phyloP scores from a whole-genome alignment of 92 coral and sea anemone species.

The Heliopora coerulea region DNA sequence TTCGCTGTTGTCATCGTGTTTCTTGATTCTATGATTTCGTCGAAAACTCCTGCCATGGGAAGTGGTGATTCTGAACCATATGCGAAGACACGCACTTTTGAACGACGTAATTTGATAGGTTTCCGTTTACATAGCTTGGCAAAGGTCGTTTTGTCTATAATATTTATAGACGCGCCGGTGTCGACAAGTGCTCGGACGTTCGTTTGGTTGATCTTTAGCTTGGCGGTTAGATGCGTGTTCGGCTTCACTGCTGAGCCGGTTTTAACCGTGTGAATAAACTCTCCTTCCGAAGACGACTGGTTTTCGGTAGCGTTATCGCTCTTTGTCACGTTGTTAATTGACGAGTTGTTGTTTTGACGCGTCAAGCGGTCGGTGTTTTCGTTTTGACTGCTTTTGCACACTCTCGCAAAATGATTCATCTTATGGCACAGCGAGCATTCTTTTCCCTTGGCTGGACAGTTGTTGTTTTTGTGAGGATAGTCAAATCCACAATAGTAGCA shows the following conservation, averaged over 20 bases:
- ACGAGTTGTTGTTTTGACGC: neutral
- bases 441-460: neutral
- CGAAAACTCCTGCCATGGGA: conserved; percentile 53
- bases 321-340: neutral
- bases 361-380: neutral
- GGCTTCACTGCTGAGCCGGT: neutral
- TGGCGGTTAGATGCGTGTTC: neutral
- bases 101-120: neutral
- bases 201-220: neutral
- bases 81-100: conserved; percentile 9
- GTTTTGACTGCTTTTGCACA: conserved; percentile 9
- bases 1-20: conserved; percentile 26
- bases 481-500: conserved; percentile 1
- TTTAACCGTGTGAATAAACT: neutral
- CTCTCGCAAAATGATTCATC: neutral
- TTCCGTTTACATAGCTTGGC: neutral
- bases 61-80: conserved; percentile 55
- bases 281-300: neutral
- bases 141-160: neutral
- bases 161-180: neutral
- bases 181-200: neutral
- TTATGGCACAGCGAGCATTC: neutral
- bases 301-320: neutral
- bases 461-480: neutral
- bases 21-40: conserved; percentile 45